Evolutionary conservation across 1,140 invertebrate genomes (phyloP).

Genomic region (Gryon sp.): DNA sequence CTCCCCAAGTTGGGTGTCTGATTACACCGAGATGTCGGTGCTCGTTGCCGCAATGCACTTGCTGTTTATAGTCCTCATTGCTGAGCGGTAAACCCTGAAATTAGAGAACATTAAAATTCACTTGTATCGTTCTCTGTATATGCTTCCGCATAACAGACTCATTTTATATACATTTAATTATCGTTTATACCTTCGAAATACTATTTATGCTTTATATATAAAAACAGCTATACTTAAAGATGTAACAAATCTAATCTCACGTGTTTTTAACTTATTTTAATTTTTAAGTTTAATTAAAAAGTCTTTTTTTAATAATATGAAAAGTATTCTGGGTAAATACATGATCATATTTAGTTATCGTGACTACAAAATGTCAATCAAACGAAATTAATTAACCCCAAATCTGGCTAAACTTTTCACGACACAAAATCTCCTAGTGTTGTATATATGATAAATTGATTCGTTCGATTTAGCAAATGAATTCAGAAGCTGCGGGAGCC

Average conservation of each 20-base stretch:
- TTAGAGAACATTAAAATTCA: slow-evolving; percentile 70
- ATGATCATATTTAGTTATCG: no score
- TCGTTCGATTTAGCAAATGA: slow-evolving; percentile 28
- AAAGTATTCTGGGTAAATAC: no score
- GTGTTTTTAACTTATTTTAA: no score
- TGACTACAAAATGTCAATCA: no score
- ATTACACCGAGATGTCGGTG: slow-evolving; percentile 79
- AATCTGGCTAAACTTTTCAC: no score
- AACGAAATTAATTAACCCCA: no score
- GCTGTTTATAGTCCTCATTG: slow-evolving; percentile 64
- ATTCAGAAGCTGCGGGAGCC: slow-evolving; percentile 52
- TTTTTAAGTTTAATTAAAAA: no score
- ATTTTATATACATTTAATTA: slow-evolving; percentile 46
- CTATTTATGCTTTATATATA: no score
- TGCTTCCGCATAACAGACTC: slow-evolving; percentile 55
- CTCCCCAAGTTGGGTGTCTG: slow-evolving; percentile 73
- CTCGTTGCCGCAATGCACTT: slow-evolving; percentile 73
- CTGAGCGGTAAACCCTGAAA: slow-evolving; percentile 70
- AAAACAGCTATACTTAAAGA: no score
- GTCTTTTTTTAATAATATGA: no score
- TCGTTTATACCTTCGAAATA: slow-evolving; percentile 24
- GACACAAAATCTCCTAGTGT: no score
- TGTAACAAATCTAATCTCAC: no score
- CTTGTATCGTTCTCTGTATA: slow-evolving; percentile 60
- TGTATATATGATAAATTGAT: slow-evolving; percentile 38